Conservation (phyloP, 2,888 invertebrate species). For the Stenotaenia linearis region DNA sequence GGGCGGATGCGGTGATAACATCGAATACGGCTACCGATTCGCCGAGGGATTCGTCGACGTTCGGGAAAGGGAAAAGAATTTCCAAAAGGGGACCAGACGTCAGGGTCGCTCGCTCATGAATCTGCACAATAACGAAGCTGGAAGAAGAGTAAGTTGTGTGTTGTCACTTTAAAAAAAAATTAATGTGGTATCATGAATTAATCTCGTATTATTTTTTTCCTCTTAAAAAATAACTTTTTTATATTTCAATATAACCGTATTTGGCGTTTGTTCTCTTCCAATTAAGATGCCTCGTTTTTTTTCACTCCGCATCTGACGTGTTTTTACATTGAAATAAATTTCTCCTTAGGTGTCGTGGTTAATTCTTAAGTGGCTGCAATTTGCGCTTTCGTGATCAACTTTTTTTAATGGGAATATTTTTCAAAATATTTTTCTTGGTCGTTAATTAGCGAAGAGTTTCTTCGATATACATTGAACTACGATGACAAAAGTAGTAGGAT, state of each 20-base stretch:
- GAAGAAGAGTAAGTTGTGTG: conserved; percentile 69
- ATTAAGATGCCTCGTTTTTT: conserved; percentile 8
- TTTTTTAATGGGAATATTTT: not conserved
- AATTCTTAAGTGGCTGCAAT: conserved; percentile 12
- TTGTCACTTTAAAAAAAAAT: not conserved
- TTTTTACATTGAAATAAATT: not conserved
- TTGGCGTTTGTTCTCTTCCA: not conserved
- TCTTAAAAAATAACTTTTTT: not conserved
- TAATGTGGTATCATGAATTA: not conserved
- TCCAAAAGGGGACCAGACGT: conserved; percentile 72
- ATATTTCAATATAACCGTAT: not conserved
- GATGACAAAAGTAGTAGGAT: not conserved
- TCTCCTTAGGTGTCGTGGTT: not conserved
- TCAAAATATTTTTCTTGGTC: not conserved
- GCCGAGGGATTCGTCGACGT: conserved; percentile 62
- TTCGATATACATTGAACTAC: not conserved
- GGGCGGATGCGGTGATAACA: conserved; percentile 97
- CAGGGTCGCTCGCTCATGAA: conserved; percentile 89
- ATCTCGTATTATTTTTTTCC: not conserved
- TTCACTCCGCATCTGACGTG: not conserved
- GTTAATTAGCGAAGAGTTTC: not conserved
- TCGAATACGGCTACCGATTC: conserved; percentile 90
- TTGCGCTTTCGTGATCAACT: not conserved
- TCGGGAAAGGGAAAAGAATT: conserved; percentile 68
- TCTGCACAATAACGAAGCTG: conserved; percentile 96